Evolutionary conservation across 1,140 invertebrate genomes (phyloP).

Genomic region (Gyrodactylus bullatarudis): DNA sequence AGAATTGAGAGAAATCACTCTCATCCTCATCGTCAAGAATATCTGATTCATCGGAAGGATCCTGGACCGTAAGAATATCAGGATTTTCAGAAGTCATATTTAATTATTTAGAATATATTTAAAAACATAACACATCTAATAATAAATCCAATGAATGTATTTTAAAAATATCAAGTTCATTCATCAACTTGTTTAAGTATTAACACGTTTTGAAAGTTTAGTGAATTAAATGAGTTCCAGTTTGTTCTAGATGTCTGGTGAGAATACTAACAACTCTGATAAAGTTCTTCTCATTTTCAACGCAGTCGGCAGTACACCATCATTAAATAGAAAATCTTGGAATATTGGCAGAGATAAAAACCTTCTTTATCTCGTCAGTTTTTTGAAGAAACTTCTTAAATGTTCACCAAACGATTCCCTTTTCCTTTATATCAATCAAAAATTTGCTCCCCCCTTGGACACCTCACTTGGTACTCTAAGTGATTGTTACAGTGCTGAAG

Average conservation of each 20-base stretch:
- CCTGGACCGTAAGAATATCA: no score
- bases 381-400: neutral
- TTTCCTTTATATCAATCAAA: neutral
- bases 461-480: neutral
- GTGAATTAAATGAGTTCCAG: no score
- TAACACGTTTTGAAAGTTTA: no score
- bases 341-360: neutral
- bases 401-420: neutral
- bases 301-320: neutral
- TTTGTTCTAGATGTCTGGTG: neutral
- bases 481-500: neutral
- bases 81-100: no score
- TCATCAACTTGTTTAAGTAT: no score
- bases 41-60: no score
- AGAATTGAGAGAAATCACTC: no score
- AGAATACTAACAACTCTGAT: neutral
- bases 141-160: no score
- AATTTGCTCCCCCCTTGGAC: neutral
- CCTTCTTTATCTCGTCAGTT: neutral
- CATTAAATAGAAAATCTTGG: neutral
- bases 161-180: no score
- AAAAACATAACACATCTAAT: no score
- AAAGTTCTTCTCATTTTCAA: neutral
- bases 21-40: no score
- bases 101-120: no score